Evolutionary conservation across 35 echinoderm and acorn worm genomes (phyloP), one percentile per base, ranked within the genome.

Genomic region (Diadema setosum): DNA sequence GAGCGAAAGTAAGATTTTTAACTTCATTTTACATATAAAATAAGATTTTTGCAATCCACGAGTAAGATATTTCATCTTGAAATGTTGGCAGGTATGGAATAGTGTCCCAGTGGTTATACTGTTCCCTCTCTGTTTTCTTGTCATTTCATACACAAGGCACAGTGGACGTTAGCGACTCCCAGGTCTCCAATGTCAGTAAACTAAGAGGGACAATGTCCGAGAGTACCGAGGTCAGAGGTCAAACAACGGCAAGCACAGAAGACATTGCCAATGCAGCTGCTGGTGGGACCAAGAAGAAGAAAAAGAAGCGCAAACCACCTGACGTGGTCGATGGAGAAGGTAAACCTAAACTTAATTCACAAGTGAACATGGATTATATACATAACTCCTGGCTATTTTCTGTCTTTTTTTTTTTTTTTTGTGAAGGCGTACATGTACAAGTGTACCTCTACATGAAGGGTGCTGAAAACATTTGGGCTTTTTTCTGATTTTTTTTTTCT

Each of bases 171-270:
- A 76, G 70, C 36, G 70, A 76, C 70, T 76, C 70, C 35, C 70
- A 76, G 35, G 33, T 76, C 5, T 76, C 70, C 5, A 76, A 76
- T 76, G 70, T 76, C 25, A 76, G 70, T 21, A 76, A 76, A 40
- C 32, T 76, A 40, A 76, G 70, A 23, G 70, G 70, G 23, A 76
- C 70, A 24, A 40, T 76, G 36, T 76, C 70, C 12, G 70, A 76
- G 70, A 43, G 70, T 20, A 76, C 70, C 37, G 70, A 76, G 35
- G 70, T 76, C 70, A 76, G 70, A 76, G 70, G 70, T 76, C 70
- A 43, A 16, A 76, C 34, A 24, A 74, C 70, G 2, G 70, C 70
- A 32, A 76, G 70, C 43, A 76, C 70, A 23, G 70, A 76, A 43
- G 70, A 76, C 35, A 76, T 76, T 40, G 70, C 70, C 6, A 76